These are phyloP conservation scores for Peromyscus californicus DNA, from an alignment of 2,113 vertebrate genomes.

Conservation along the genomic window DNA sequence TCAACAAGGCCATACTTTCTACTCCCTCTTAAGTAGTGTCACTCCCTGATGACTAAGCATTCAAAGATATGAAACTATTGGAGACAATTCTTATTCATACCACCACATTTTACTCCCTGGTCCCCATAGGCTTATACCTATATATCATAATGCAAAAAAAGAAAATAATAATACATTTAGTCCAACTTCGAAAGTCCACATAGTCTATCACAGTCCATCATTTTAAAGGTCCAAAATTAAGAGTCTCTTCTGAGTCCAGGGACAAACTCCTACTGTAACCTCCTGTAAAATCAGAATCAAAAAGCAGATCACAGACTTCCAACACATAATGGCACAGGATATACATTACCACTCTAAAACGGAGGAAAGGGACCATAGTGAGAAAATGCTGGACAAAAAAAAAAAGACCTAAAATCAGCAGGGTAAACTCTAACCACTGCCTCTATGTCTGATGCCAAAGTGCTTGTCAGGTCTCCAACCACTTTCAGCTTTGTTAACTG, in stretches of 20 bases:
- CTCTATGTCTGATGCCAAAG: too few relatives aligned
- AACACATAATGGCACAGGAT: background rate
- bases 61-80: background rate
- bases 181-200: background rate
- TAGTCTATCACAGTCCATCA: background rate
- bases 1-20: background rate
- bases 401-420: background rate
- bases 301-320: background rate
- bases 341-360: background rate
- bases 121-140: background rate
- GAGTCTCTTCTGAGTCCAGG: background rate
- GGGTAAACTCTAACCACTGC: background rate
- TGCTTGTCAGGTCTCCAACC: background rate
- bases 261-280: background rate
- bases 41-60: too few relatives aligned
- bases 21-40: background rate
- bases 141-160: background rate
- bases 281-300: background rate
- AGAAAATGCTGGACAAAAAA: background rate
- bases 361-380: background rate
- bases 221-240: background rate
- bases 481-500: background rate
- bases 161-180: too few relatives aligned
- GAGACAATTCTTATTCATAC: background rate
- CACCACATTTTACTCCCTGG: fast-evolving